Conservation (phyloP, 2,113 vertebrate genomes). For the Halichoeres trimaculatus region DNA sequence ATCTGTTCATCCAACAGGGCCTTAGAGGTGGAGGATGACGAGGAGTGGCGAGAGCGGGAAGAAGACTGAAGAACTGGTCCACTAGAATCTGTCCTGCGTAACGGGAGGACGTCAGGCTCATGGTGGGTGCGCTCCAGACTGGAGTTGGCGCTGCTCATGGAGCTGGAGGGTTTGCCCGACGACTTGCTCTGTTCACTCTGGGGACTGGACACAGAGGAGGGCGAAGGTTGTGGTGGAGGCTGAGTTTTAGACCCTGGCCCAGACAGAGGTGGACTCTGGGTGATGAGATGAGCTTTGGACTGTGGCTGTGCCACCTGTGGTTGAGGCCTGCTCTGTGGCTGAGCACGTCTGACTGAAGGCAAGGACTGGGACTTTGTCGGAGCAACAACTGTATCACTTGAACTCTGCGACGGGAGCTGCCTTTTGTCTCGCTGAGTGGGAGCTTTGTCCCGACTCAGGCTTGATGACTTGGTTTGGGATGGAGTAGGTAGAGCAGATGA, state of each 20-base stretch:
- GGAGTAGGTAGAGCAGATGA: constrained; percentile 54
- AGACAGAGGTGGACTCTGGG: constrained; percentile 48
- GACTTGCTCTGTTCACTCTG: constrained; percentile 60
- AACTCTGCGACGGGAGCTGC: constrained; percentile 24
- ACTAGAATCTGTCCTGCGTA: constrained; percentile 88
- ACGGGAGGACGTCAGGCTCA: constrained; percentile 91
- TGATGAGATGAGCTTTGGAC: constrained; percentile 61
- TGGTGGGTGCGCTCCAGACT: constrained; percentile 79
- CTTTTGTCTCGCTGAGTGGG: constrained; percentile 40
- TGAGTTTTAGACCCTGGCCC: constrained; percentile 36
- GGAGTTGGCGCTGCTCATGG: constrained; percentile 75
- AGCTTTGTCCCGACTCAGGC: constrained; percentile 66
- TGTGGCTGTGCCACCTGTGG: constrained; percentile 54
- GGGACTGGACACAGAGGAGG: constrained; percentile 53
- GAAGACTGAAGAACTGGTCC: constrained; percentile 85
- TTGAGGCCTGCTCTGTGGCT: constrained; percentile 57
- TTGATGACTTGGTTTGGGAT: constrained; percentile 61
- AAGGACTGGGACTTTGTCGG: constrained; percentile 45
- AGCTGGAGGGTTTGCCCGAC: constrained; percentile 54
- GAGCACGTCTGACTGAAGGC: constrained; percentile 49
- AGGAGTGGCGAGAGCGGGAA: constrained; percentile 85
- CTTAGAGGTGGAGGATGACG: constrained; percentile 85
- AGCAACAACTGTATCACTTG: constrained; percentile 33
- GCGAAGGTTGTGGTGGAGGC: constrained; percentile 71
- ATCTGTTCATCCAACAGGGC: constrained; percentile 87